A percentile compares a stretch with the other conserved stretches of the same genome.
Evolutionary conservation across 2,797 vertebrate genomes (phyloP).

Genomic region (Scolopax rusticola): DNA sequence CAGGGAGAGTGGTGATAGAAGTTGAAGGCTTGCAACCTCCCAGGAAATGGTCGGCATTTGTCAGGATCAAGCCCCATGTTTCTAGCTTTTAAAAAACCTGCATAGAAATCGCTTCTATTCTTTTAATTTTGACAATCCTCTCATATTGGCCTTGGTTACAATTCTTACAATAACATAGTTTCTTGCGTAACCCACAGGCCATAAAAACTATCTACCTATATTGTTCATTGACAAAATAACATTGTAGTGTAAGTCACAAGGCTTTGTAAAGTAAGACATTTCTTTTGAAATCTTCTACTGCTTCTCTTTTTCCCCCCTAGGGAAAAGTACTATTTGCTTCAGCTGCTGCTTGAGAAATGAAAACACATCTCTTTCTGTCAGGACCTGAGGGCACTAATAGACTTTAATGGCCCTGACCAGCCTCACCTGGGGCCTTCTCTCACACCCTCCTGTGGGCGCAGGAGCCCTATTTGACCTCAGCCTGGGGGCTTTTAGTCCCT

Average conservation of each 20-base stretch:
- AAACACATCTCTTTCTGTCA: background rate
- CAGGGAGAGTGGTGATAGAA: background rate
- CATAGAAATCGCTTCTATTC: background rate
- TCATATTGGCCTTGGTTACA: background rate
- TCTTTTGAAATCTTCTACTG: background rate
- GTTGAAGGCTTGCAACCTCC: background rate
- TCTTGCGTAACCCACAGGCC: background rate
- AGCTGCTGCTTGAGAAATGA: slow-evolving; percentile 18
- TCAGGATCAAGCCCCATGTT: background rate
- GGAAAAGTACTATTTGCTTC: background rate
- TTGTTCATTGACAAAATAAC: background rate
- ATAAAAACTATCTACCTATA: background rate
- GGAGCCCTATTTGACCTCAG: background rate
- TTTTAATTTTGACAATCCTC: background rate
- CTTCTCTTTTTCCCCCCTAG: accelerated
- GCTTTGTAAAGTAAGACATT: background rate
- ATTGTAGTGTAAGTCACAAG: background rate
- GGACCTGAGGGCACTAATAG: background rate
- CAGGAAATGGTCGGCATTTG: background rate
- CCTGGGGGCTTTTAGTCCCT: accelerated
- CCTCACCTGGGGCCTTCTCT: background rate
- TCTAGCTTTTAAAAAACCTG: background rate
- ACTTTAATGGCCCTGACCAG: background rate
- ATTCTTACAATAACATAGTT: background rate
- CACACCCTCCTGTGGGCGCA: accelerated